phyloP scores from a whole-genome alignment of 1,140 invertebrate genomes.

The Hestina assimilis region DNA sequence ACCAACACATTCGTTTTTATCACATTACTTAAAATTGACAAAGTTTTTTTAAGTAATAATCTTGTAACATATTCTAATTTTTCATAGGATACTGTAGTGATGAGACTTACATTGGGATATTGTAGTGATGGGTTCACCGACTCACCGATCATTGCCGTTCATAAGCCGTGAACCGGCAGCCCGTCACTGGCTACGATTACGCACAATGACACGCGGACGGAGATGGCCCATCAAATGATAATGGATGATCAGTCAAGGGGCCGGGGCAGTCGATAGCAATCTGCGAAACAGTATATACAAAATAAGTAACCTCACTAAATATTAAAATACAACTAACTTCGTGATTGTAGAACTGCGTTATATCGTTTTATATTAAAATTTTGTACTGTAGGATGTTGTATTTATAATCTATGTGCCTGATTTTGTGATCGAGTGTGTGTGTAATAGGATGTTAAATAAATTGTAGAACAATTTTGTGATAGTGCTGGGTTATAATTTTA shows the following conservation, averaged over 20 bases:
- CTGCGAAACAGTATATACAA: slow-evolving; percentile 43
- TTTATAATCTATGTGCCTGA: neutral
- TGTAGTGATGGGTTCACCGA: slow-evolving; percentile 39
- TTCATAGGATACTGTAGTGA: no score
- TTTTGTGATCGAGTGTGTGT: neutral
- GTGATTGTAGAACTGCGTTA: neutral
- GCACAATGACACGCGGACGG: slow-evolving; percentile 67
- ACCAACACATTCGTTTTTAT: no score
- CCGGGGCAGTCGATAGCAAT: slow-evolving; percentile 55
- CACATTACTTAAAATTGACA: no score
- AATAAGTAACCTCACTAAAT: slow-evolving; percentile 4
- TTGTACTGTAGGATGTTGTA: neutral
- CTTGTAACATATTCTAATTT: no score
- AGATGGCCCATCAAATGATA: slow-evolving; percentile 72
- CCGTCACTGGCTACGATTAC: slow-evolving; percentile 48
- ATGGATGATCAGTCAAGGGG: slow-evolving; percentile 60
- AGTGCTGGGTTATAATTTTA: neutral
- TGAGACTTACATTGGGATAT: slow-evolving; percentile 1
- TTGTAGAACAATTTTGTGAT: neutral
- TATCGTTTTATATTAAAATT: neutral
- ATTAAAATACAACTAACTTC: no score
- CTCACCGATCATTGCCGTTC: slow-evolving; percentile 34
- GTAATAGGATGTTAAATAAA: neutral
- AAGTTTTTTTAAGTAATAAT: no score
- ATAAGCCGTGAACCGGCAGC: slow-evolving; percentile 39